These are phyloP conservation scores for Sylvilagus bachmani DNA, from an alignment of 2,113 vertebrate genomes.

Conservation along the genomic window DNA sequence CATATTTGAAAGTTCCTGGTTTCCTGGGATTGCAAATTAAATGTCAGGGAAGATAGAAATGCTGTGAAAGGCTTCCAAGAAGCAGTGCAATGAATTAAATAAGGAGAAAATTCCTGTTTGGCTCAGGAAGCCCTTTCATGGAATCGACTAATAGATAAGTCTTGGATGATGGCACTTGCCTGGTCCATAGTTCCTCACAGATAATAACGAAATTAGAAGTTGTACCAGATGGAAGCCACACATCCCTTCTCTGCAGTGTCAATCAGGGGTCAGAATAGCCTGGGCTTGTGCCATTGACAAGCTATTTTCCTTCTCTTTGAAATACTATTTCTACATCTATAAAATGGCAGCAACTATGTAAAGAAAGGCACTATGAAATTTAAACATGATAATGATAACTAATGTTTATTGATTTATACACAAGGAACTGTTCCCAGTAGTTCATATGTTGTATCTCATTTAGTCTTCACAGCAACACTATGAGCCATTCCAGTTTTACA, in stretches of 20 bases:
- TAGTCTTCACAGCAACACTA: neutral
- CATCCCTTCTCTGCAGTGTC: neutral
- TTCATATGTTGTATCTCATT: neutral
- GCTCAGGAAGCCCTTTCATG: conserved; percentile 45
- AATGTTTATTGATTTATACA: neutral
- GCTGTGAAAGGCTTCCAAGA: conserved; percentile 55
- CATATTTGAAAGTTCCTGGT: conserved; percentile 65
- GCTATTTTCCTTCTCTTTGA: conserved; percentile 15
- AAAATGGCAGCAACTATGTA: neutral
- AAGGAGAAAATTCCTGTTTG: conserved; percentile 22
- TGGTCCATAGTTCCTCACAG: neutral
- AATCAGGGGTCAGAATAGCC: neutral
- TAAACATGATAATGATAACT: neutral
- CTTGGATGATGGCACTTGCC: neutral
- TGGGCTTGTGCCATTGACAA: neutral
- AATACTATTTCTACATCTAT: neutral
- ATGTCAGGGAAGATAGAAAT: conserved; percentile 69
- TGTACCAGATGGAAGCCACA: neutral
- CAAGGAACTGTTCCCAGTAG: neutral
- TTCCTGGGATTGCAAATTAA: conserved; percentile 76
- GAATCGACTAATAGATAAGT: neutral
- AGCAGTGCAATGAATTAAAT: conserved; percentile 8
- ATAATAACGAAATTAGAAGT: neutral
- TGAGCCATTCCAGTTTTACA: neutral
- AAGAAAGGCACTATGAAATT: conserved; percentile 9